phyloP scores from a whole-genome alignment of 2,797 vertebrate species.

The Typhlichthys subterraneus region DNA sequence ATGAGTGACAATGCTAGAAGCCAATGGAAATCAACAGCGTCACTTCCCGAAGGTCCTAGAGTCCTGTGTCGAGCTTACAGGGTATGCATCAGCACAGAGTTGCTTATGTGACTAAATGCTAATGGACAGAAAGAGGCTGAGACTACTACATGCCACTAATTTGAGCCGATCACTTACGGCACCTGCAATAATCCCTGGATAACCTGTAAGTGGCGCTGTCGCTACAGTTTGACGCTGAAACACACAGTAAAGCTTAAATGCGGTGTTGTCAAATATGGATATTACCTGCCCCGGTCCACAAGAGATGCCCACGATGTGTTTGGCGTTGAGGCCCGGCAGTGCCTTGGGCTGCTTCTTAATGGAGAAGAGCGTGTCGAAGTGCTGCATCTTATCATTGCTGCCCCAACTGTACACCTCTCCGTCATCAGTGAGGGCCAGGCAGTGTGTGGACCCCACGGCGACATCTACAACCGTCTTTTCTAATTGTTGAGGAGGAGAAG shows the following conservation, averaged over 20 bases:
- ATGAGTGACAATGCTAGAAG: too few relatives aligned
- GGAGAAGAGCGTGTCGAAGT: constrained; percentile 95
- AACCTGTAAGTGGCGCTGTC: not conserved
- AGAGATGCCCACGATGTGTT: constrained; percentile 94
- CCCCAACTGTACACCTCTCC: constrained; percentile 98
- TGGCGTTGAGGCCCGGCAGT: constrained; percentile 90
- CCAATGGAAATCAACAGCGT: too few relatives aligned
- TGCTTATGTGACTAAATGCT: too few relatives aligned
- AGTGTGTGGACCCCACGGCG: constrained; percentile 95
- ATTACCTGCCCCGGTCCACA: constrained; percentile 95
- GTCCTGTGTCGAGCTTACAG: too few relatives aligned
- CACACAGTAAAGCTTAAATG: too few relatives aligned
- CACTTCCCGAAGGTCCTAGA: too few relatives aligned
- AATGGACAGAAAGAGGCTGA: too few relatives aligned
- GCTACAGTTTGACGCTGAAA: not conserved
- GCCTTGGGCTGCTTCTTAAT: constrained; percentile 95
- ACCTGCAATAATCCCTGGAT: not conserved
- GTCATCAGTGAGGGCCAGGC: constrained; percentile 93
- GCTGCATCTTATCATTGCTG: constrained; percentile 96
- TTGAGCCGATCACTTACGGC: not conserved
- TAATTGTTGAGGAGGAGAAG: constrained; percentile 43
- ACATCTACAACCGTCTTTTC: constrained; percentile 97
- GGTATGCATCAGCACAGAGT: too few relatives aligned
- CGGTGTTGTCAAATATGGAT: too few relatives aligned
- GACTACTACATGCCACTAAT: too few relatives aligned